These are phyloP conservation scores for Gymnoscopelus microlampas DNA, from an alignment of 2,797 vertebrate genomes.

Conservation along the genomic window DNA sequence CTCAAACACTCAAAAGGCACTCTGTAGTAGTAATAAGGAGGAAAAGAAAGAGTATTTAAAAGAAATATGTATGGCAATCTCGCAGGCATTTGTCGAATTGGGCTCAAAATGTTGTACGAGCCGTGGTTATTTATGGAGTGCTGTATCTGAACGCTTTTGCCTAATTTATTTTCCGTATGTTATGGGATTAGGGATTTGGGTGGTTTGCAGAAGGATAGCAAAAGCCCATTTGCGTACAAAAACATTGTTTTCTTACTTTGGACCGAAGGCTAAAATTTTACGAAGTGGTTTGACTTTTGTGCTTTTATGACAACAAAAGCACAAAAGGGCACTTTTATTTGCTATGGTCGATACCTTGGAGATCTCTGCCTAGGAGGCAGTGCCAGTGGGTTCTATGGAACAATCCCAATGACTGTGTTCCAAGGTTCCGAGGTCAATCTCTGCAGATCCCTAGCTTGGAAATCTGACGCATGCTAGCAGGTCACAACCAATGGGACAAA, in stretches of 20 bases:
- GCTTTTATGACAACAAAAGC: slow-evolving; percentile 49
- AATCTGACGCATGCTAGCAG: slow-evolving; percentile 17
- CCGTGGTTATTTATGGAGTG: slow-evolving; percentile 68
- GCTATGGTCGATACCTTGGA: slow-evolving; percentile 45
- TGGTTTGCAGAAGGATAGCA: slow-evolving; percentile 45
- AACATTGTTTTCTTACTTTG: slow-evolving; percentile 38
- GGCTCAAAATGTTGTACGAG: slow-evolving; percentile 42
- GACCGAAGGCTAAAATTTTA: slow-evolving; percentile 55
- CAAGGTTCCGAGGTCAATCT: too few relatives aligned
- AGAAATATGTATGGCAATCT: slow-evolving; percentile 51
- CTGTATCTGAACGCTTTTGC: slow-evolving; percentile 54
- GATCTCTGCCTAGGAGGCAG: slow-evolving; percentile 34
- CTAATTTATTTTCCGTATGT: slow-evolving; percentile 65
- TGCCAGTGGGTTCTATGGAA: slow-evolving; percentile 18
- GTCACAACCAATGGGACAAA: slow-evolving; percentile 43
- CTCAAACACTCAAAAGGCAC: slow-evolving; percentile 30
- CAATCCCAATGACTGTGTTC: slow-evolving; percentile 13
- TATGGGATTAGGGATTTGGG: slow-evolving; percentile 22
- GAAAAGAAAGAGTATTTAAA: slow-evolving; percentile 23
- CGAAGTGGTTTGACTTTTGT: slow-evolving; percentile 63
- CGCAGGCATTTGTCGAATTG: slow-evolving; percentile 56
- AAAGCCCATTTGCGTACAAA: slow-evolving; percentile 38
- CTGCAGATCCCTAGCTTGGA: too few relatives aligned
- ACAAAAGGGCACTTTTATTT: slow-evolving; percentile 46
- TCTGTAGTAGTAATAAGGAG: slow-evolving; percentile 1